phyloP scores from a whole-genome alignment of 2,113 vertebrate genomes.

The Vidua macroura region DNA sequence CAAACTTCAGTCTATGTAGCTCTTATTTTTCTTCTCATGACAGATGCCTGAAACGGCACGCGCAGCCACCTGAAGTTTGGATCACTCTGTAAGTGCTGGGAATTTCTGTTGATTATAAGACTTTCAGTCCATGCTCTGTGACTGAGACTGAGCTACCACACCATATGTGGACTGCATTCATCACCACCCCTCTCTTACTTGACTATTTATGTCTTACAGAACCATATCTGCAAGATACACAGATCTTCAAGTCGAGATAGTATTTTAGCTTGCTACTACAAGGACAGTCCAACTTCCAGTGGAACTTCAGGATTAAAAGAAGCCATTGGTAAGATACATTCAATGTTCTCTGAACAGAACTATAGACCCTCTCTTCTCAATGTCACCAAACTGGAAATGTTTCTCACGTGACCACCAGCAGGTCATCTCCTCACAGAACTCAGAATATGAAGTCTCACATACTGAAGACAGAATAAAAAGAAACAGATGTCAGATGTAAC shows the following conservation, averaged over 20 bases:
- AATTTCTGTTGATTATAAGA: neutral
- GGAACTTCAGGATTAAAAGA: neutral
- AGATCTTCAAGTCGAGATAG: rapidly evolving
- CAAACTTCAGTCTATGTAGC: neutral
- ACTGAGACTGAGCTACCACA: neutral
- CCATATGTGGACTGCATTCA: neutral
- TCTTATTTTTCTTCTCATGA: neutral
- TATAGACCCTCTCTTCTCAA: neutral
- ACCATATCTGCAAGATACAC: neutral
- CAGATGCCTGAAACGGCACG: neutral
- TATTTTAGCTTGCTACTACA: neutral
- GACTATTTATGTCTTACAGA: neutral
- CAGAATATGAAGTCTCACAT: neutral
- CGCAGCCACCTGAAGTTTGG: neutral
- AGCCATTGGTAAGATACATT: neutral
- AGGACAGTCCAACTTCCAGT: neutral
- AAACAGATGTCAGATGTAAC: neutral
- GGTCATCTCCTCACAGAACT: neutral
- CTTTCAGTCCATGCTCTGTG: neutral
- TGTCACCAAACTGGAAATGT: neutral
- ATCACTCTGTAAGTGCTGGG: neutral
- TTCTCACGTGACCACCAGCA: neutral
- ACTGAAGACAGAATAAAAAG: neutral
- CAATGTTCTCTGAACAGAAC: neutral
- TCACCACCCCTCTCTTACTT: neutral